Evolutionary conservation across 2,113 vertebrate species (phyloP).

Genomic region (Trematocara stigmaticum): DNA sequence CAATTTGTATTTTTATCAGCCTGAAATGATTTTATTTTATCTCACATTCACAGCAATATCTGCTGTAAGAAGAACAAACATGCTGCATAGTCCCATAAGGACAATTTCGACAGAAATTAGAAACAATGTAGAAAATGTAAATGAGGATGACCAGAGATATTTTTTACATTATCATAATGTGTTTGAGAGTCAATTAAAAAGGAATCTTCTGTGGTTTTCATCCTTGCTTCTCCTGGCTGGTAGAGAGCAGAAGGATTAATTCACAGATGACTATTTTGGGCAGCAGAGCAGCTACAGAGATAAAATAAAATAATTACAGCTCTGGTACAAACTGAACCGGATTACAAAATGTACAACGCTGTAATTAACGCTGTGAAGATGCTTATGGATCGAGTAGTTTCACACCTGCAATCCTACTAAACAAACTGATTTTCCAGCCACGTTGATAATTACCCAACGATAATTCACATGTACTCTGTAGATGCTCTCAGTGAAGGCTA

Average conservation of each 20-base stretch:
- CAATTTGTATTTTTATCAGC: constrained; percentile 15
- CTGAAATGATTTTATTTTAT: neutral
- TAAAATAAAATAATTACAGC: neutral
- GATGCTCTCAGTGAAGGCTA: neutral
- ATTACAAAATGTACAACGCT: neutral
- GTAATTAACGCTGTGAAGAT: neutral
- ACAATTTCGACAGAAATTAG: neutral
- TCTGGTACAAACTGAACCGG: neutral
- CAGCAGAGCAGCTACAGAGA: neutral
- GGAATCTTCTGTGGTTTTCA: neutral
- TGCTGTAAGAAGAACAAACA: neutral
- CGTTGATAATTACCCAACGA: neutral
- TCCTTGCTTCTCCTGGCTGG: neutral
- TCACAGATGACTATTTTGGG: constrained; percentile 1
- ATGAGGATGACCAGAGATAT: neutral
- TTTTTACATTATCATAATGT: neutral
- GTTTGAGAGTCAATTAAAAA: neutral
- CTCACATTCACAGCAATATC: neutral
- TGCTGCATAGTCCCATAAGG: neutral
- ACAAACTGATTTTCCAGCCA: constrained; percentile 8
- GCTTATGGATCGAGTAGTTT: constrained; percentile 13
- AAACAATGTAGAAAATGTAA: neutral
- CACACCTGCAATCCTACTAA: neutral
- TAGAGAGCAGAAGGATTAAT: neutral
- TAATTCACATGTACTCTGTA: neutral